A percentile compares a stretch with the other conserved stretches of the same genome.
phyloP scores from a whole-genome alignment of 1,140 invertebrate species.

The Bombus cullumanus region DNA sequence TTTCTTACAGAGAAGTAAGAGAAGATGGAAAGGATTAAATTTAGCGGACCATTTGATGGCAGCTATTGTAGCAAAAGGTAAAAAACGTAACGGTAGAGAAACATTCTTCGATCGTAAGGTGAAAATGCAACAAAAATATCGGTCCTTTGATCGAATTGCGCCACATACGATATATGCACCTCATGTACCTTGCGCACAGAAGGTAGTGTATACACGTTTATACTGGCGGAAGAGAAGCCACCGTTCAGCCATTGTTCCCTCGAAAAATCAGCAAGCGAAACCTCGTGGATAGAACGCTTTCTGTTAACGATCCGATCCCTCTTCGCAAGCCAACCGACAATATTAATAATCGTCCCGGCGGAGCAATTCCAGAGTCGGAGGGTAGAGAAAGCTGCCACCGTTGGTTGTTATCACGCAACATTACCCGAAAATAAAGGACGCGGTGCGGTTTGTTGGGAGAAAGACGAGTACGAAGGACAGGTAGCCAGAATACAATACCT shows the following conservation, averaged over 20 bases:
- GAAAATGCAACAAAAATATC: too few species aligned
- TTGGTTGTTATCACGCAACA: conserved; percentile 71
- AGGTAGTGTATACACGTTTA: not conserved
- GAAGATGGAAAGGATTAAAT: too few species aligned
- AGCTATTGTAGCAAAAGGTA: too few species aligned
- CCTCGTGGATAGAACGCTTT: not conserved
- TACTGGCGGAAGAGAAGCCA: not conserved
- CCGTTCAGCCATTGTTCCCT: not conserved
- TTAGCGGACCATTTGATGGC: too few species aligned
- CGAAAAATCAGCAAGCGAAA: conserved; percentile 23
- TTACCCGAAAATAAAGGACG: conserved; percentile 73
- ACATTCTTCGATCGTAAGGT: too few species aligned
- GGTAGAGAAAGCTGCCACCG: conserved; percentile 19
- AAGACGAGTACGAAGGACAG: conserved; percentile 11
- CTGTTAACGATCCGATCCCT: conserved; percentile 55
- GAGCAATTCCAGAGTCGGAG: conserved; percentile 47
- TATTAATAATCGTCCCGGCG: conserved; percentile 66
- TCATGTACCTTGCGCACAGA: too few species aligned
- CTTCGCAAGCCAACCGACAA: conserved; percentile 39
- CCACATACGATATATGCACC: too few species aligned
- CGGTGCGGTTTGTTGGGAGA: conserved; percentile 8
- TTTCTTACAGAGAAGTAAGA: too few species aligned
- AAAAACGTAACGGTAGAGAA: too few species aligned
- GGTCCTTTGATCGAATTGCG: too few species aligned
- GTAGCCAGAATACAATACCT: conserved; percentile 52